phyloP scores from a whole-genome alignment of 2,888 invertebrate genomes.

The Drepanosiphum platanoidis region DNA sequence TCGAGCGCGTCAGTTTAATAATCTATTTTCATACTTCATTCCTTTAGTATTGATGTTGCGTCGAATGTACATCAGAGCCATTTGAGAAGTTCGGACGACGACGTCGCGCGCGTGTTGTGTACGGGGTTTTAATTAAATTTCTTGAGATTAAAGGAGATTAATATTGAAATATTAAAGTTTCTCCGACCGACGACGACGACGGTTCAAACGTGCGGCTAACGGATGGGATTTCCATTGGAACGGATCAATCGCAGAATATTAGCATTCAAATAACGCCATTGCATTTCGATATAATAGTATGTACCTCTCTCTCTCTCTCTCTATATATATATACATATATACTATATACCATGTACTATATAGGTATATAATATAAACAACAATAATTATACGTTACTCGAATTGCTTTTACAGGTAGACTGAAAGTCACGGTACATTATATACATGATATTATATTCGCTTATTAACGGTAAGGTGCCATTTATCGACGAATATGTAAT shows the following conservation, averaged over 20 bases:
- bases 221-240: neutral
- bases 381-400: neutral
- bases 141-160: neutral
- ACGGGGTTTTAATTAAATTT: neutral
- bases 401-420: neutral
- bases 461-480: too few species aligned
- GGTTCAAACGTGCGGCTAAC: neutral
- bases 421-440: neutral
- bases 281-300: neutral
- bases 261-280: neutral
- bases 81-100: neutral
- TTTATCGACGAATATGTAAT: too few species aligned
- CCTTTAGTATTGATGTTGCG: neutral
- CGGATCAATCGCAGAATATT: neutral
- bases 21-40: neutral
- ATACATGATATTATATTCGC: too few species aligned
- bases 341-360: too few species aligned
- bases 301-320: too few species aligned
- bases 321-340: too few species aligned
- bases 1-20: too few species aligned
- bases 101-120: neutral
- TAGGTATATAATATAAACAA: neutral
- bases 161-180: neutral
- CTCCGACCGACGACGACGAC: too few species aligned
- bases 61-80: neutral